Evolutionary conservation across 2,888 invertebrate genomes (phyloP).

Genomic region (Leptothorax acervorum): DNA sequence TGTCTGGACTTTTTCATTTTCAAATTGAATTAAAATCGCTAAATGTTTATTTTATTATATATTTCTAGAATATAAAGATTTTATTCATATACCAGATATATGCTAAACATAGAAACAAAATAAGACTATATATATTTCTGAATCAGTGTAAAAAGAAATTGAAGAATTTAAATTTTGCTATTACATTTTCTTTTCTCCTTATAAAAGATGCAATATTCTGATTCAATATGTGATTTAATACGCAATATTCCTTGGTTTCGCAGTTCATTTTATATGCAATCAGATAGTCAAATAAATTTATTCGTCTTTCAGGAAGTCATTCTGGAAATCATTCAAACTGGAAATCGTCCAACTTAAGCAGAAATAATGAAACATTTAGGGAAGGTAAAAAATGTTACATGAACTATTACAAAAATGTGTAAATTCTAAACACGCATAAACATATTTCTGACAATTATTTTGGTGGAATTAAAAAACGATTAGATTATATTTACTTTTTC

Average conservation of each 20-base stretch:
- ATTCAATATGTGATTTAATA: not conserved
- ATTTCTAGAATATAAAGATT: not conserved
- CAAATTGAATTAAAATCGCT: not conserved
- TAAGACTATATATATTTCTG: not conserved
- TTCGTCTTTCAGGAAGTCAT: not conserved
- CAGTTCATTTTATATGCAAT: not conserved
- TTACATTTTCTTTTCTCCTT: not conserved
- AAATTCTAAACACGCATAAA: not conserved
- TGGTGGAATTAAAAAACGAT: not conserved
- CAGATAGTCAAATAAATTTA: not conserved
- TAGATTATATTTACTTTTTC: not conserved
- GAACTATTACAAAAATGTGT: not conserved
- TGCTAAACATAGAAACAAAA: not conserved
- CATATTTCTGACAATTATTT: not conserved
- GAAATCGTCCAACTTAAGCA: not conserved
- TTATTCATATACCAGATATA: not conserved
- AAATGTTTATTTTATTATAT: not conserved
- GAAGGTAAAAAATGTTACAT: conserved; percentile 10
- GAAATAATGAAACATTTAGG: not conserved
- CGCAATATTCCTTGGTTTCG: not conserved
- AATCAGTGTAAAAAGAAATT: not conserved
- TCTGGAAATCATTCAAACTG: not conserved
- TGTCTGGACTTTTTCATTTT: not conserved
- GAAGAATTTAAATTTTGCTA: not conserved
- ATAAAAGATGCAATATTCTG: not conserved